Conservation (phyloP, 2,797 vertebrate species). For the Karalla daura region DNA sequence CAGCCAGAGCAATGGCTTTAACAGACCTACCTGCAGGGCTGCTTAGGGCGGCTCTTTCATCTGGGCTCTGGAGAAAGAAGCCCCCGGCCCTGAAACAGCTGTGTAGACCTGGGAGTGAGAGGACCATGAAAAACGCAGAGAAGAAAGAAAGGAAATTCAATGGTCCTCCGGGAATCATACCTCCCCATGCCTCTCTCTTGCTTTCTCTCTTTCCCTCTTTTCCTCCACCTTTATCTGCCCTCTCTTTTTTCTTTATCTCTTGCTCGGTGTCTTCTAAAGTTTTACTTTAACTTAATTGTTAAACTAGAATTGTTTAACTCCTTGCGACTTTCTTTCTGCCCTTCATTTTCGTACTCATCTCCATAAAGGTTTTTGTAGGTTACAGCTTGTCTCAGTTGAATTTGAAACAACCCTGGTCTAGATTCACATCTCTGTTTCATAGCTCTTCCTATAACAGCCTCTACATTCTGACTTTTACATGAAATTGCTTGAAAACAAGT, state of each 20-base stretch:
- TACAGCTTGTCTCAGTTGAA: slow-evolving; percentile 16
- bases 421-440: slow-evolving; percentile 15
- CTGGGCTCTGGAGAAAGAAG: slow-evolving; percentile 86
- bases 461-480: slow-evolving; percentile 1
- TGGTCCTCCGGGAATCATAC: slow-evolving; percentile 76
- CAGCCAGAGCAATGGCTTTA: slow-evolving; percentile 84
- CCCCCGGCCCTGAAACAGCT: slow-evolving; percentile 85
- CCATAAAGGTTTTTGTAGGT: slow-evolving; percentile 8
- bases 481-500: slow-evolving; percentile 7
- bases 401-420: background rate
- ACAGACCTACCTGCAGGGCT: slow-evolving; percentile 86
- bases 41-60: slow-evolving; percentile 86
- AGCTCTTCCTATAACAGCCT: background rate
- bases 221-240: slow-evolving; percentile 23
- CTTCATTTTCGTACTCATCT: slow-evolving; percentile 1
- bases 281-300: slow-evolving; percentile 16
- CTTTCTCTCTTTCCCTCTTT: slow-evolving; percentile 33
- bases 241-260: slow-evolving; percentile 39
- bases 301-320: background rate
- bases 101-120: slow-evolving; percentile 82
- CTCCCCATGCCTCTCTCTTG: slow-evolving; percentile 57
- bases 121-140: slow-evolving; percentile 79
- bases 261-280: slow-evolving; percentile 22
- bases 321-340: background rate
- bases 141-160: slow-evolving; percentile 83